Evolutionary conservation across 2,113 vertebrate genomes (phyloP).

Genomic region (Odontophorus gujanensis): DNA sequence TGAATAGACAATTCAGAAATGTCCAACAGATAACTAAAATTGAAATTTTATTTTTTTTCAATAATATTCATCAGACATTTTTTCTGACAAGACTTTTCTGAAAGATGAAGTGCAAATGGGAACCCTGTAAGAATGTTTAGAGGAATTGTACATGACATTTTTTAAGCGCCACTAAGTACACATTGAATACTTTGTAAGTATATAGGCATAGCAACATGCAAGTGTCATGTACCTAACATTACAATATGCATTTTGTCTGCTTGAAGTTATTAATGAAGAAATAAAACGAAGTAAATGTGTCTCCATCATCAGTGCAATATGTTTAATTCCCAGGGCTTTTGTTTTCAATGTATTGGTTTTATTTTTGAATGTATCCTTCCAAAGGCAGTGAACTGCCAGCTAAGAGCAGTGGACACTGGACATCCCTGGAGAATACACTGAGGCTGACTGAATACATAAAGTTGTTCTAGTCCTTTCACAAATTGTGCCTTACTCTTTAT

Average conservation of each 20-base stretch:
- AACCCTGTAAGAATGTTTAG: slow-evolving; percentile 84
- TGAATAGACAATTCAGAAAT: slow-evolving; percentile 83
- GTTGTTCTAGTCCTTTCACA: background rate
- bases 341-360: slow-evolving; percentile 11
- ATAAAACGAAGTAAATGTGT: slow-evolving; percentile 60
- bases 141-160: slow-evolving; percentile 84
- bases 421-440: slow-evolving; percentile 19
- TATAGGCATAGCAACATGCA: slow-evolving; percentile 87
- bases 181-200: slow-evolving; percentile 87
- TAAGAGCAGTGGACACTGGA: background rate
- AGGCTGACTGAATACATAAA: slow-evolving; percentile 17
- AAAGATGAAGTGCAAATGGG: slow-evolving; percentile 82
- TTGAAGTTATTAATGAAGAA: slow-evolving; percentile 62
- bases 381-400: slow-evolving; percentile 44
- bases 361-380: slow-evolving; percentile 58
- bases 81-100: slow-evolving; percentile 83
- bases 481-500: slow-evolving; percentile 26
- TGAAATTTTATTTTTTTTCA: slow-evolving; percentile 82
- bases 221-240: slow-evolving; percentile 86
- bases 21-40: slow-evolving; percentile 84
- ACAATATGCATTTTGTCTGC: slow-evolving; percentile 86
- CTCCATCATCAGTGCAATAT: slow-evolving; percentile 69
- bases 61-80: slow-evolving; percentile 81
- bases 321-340: slow-evolving; percentile 64
- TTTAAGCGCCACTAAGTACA: slow-evolving; percentile 84